These are phyloP conservation scores for Anadara kagoshimensis DNA, from an alignment of 1,140 invertebrate species.

Conservation along the genomic window DNA sequence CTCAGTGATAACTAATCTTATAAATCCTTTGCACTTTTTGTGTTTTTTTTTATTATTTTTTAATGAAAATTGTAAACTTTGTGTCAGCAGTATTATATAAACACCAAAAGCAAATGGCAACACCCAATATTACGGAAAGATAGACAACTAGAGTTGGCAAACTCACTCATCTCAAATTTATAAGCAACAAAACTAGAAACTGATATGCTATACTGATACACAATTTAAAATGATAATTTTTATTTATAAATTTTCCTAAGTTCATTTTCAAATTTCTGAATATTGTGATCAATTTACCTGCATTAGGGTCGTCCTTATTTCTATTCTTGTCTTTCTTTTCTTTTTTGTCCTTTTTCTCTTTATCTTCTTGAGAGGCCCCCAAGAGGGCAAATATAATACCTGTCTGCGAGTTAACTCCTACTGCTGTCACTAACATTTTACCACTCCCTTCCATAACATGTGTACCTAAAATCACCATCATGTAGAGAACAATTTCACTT, in stretches of 20 bases:
- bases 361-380: slow-evolving; percentile 94
- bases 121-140: too few species aligned
- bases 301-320: slow-evolving; percentile 49
- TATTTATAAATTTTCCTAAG: not conserved
- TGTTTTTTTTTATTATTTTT: too few species aligned
- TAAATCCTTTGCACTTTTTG: too few species aligned
- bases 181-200: too few species aligned
- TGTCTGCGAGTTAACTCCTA: slow-evolving; percentile 99
- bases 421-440: slow-evolving; percentile 98
- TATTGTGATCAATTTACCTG: slow-evolving; percentile 41
- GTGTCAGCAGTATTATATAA: too few species aligned
- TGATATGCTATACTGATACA: too few species aligned
- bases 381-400: slow-evolving; percentile 99
- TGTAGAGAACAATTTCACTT: not conserved
- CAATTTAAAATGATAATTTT: too few species aligned
- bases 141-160: too few species aligned
- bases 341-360: slow-evolving; percentile 93
- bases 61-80: too few species aligned
- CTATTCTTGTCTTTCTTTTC: slow-evolving; percentile 83
- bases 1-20: too few species aligned
- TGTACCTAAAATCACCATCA: slow-evolving; percentile 81
- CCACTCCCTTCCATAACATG: slow-evolving; percentile 99
- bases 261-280: not conserved
- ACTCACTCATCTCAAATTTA: too few species aligned
- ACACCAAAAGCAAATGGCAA: too few species aligned